Conservation (phyloP, 2,797 vertebrate species). For the Sandelia bainsii region DNA sequence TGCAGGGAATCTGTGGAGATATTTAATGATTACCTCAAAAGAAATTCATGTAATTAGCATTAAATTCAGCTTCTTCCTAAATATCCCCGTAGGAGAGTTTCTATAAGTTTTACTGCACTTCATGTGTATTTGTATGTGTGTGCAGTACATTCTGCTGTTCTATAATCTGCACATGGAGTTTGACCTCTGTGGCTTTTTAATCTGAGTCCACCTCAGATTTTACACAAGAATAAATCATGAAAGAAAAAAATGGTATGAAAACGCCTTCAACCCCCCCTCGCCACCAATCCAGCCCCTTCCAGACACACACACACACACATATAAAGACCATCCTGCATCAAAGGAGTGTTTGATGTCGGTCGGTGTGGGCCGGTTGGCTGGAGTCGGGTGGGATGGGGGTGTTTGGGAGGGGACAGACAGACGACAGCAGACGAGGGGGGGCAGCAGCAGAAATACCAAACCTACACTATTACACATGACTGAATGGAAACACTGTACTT, state of each 20-base stretch:
- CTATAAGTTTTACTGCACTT: too few relatives aligned
- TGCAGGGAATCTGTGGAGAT: too few relatives aligned
- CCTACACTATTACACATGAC: slow-evolving; percentile 25
- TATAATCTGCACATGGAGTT: too few relatives aligned
- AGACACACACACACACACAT: slow-evolving; percentile 17
- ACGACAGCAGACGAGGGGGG: slow-evolving; percentile 11
- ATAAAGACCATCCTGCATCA: slow-evolving; percentile 52
- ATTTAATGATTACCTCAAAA: too few relatives aligned
- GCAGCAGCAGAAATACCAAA: slow-evolving; percentile 49
- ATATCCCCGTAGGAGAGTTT: too few relatives aligned
- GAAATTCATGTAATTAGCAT: too few relatives aligned
- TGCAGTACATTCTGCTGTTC: too few relatives aligned
- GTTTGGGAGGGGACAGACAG: not conserved
- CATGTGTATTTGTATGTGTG: too few relatives aligned
- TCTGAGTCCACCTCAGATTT: slow-evolving; percentile 36
- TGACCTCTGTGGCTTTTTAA: not conserved
- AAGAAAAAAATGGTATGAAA: slow-evolving; percentile 31
- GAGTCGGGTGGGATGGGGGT: not conserved
- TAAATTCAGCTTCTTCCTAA: too few relatives aligned
- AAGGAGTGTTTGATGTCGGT: slow-evolving; percentile 64
- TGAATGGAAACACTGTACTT: slow-evolving; percentile 35
- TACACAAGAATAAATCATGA: slow-evolving; percentile 7
- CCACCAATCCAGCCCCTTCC: not conserved
- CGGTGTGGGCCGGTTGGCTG: slow-evolving; percentile 28
- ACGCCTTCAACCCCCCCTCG: slow-evolving; percentile 10